phyloP scores from a whole-genome alignment of 2,797 vertebrate genomes.

The Acipenser ruthenus region DNA sequence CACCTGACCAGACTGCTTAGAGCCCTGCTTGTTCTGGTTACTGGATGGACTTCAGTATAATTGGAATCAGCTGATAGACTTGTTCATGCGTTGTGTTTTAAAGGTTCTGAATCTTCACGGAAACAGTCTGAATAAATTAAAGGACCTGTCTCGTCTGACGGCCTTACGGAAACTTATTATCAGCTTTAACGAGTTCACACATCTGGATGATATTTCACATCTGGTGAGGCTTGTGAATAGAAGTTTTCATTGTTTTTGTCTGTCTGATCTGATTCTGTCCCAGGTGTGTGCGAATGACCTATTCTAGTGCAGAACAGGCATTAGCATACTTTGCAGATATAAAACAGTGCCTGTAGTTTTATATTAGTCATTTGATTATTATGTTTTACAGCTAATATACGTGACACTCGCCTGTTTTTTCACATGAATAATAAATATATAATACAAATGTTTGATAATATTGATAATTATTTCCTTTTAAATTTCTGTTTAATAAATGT shows the following conservation, averaged over 20 bases:
- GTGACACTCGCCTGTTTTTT: too few species aligned
- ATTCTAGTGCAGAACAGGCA: too few species aligned
- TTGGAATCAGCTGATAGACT: too few species aligned
- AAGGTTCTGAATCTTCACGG: conserved; percentile 75
- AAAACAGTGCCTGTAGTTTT: too few species aligned
- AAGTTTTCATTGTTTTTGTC: too few species aligned
- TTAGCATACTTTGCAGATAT: too few species aligned
- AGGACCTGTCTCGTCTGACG: conserved; percentile 60
- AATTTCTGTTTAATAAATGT: background rate
- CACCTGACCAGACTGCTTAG: too few species aligned
- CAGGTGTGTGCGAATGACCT: too few species aligned
- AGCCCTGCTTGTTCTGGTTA: too few species aligned
- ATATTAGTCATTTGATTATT: background rate
- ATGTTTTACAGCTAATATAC: background rate
- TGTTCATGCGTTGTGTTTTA: too few species aligned
- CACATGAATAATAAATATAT: background rate
- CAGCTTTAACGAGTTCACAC: conserved; percentile 72
- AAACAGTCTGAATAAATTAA: conserved; percentile 66
- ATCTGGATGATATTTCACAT: conserved; percentile 66
- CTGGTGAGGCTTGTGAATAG: conserved; percentile 52
- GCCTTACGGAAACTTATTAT: conserved; percentile 61
- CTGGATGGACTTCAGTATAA: too few species aligned
- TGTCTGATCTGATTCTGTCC: too few species aligned
- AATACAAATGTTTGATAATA: background rate
- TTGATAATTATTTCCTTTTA: background rate